These are phyloP conservation scores for Diabrotica undecimpunctata DNA, from an alignment of 1,140 invertebrate genomes.

Conservation along the genomic window DNA sequence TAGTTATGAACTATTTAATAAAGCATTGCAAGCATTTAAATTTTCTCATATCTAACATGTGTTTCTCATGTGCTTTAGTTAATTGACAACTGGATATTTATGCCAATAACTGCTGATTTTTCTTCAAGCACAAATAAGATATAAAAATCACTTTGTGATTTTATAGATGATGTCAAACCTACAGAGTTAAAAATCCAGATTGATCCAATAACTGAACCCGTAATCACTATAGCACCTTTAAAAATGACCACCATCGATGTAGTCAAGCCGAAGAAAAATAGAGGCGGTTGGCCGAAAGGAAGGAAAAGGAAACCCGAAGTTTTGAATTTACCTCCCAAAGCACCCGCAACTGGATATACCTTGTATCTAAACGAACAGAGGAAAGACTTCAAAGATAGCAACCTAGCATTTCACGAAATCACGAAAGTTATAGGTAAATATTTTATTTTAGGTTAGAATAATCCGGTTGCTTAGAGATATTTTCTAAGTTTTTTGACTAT, in stretches of 20 bases:
- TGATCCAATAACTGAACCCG: neutral
- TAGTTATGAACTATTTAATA: too few species aligned
- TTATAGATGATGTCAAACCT: neutral
- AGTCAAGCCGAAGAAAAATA: conserved; percentile 47
- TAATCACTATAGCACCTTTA: neutral
- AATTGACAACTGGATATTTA: too few species aligned
- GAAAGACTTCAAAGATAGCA: conserved; percentile 52
- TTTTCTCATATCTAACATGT: too few species aligned
- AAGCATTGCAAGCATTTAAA: too few species aligned
- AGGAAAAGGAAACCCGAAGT: conserved; percentile 55
- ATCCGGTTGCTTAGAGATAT: too few species aligned
- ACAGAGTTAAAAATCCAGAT: neutral
- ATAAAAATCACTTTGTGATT: neutral
- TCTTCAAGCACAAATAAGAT: too few species aligned
- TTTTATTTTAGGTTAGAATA: too few species aligned
- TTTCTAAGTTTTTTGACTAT: too few species aligned
- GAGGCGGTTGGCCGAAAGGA: conserved; percentile 62
- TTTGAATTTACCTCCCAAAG: conserved; percentile 53
- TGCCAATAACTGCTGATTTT: too few species aligned
- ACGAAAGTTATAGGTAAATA: conserved; percentile 49
- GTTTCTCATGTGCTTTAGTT: too few species aligned
- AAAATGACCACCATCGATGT: conserved; percentile 10
- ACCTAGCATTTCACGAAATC: conserved; percentile 52
- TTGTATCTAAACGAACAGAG: conserved; percentile 56
- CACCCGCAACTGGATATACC: conserved; percentile 57